These are phyloP conservation scores for Amphipyra berbera DNA, from an alignment of 2,888 invertebrate species.

Conservation along the genomic window DNA sequence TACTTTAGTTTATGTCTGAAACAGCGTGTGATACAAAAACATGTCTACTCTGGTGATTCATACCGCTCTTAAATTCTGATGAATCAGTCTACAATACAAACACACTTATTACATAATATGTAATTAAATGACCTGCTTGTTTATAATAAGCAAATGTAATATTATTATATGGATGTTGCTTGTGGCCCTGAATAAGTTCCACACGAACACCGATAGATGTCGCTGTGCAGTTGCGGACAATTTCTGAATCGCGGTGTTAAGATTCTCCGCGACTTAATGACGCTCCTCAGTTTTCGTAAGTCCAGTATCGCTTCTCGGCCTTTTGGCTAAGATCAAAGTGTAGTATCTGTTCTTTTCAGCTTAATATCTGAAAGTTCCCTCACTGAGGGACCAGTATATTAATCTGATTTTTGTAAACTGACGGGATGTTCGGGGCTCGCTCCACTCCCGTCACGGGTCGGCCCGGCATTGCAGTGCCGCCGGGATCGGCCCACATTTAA, in stretches of 20 bases:
- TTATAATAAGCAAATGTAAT: too few relatives aligned
- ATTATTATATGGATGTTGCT: too few relatives aligned
- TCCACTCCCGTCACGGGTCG: slow-evolving; percentile 11
- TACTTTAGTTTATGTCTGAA: too few relatives aligned
- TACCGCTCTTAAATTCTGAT: too few relatives aligned
- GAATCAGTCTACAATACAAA: too few relatives aligned
- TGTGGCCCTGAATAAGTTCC: too few relatives aligned
- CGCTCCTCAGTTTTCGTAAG: background rate
- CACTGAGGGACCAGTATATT: slow-evolving; percentile 17
- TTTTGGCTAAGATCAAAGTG: slow-evolving; percentile 14
- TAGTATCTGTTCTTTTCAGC: slow-evolving; percentile 19
- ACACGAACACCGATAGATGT: slow-evolving; percentile 10
- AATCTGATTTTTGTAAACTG: slow-evolving; percentile 18
- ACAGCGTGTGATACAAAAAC: too few relatives aligned
- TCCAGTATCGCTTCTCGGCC: slow-evolving; percentile 7
- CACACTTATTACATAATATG: too few relatives aligned
- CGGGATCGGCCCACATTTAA: slow-evolving; percentile 8
- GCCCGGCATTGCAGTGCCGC: slow-evolving; percentile 12
- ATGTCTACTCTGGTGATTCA: too few relatives aligned
- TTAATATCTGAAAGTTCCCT: slow-evolving; percentile 20
- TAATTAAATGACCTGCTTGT: too few relatives aligned
- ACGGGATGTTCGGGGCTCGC: slow-evolving; percentile 10
- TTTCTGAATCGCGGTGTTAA: slow-evolving; percentile 36
- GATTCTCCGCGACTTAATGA: slow-evolving; percentile 21
- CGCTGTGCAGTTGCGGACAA: slow-evolving; percentile 4